Evolutionary conservation across 2,888 invertebrate species (phyloP), one percentile per base, ranked within the genome.

Genomic region (Cinara cedri): DNA sequence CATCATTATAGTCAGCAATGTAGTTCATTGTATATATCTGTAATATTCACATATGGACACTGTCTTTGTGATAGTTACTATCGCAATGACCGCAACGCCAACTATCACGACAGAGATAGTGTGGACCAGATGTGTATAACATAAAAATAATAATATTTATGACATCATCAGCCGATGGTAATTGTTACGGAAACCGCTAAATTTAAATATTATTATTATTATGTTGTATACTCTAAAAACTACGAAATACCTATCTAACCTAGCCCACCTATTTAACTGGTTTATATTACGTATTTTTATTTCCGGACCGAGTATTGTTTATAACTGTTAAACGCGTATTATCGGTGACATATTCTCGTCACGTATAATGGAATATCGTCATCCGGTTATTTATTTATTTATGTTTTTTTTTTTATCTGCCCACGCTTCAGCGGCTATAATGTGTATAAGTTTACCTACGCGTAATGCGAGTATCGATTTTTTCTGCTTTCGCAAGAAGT

Each of bases 381-480:
- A 78, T 78, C 78, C 68, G 78, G 70, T 78, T 78, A 62, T 78
- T 68, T 68, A 68, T 76, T 66, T 76, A 21, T 57, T 11, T 49
- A 16, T 66, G 11, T 66, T 8, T 55, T 34, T 68, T 44, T 68
- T 70, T 57, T 51, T 70, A 68, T 70, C 46, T 44, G 54, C 54
- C 75, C 51, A 49, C 68, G 21, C 8, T 60, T 72, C 19, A 19
- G 65, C n/a, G 24, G 21, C 21, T 44, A 70, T 34, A 34, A 60
- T 60, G 11, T 74, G 63, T 34, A 34, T 34, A 34, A 34, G 34
- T 34, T 4, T 6, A 34, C 3, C 3, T 34, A 34, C 34, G 34
- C 21, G 54, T 21, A 46, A 57, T 34, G 16, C 46, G 44, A 24
- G 44, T 65, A 75, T 75, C 74, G 54, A 75, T 65, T 49, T 62